These are phyloP conservation scores for Macquaria ambigua DNA, from an alignment of 2,113 vertebrate species.

Conservation along the genomic window DNA sequence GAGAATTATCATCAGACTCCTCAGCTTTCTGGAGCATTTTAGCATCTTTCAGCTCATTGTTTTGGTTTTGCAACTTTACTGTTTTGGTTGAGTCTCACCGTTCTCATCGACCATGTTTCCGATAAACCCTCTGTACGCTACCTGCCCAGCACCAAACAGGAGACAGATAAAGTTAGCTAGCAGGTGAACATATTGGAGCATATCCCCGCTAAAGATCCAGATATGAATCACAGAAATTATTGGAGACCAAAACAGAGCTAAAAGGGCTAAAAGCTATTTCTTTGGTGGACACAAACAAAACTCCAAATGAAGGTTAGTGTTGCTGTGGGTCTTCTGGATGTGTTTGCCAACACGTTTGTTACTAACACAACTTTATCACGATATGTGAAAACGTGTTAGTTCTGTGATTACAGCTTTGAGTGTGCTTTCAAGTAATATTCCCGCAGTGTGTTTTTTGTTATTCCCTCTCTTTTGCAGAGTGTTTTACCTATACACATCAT, in stretches of 20 bases:
- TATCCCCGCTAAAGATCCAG: no score
- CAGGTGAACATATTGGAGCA: no score
- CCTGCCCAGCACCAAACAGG: background rate
- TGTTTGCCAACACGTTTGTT: no score
- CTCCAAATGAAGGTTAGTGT: background rate
- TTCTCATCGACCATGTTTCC: background rate
- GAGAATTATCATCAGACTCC: background rate
- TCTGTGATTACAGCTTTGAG: background rate
- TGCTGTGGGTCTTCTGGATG: no score
- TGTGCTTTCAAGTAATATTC: background rate
- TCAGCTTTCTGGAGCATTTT: background rate
- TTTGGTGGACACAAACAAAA: background rate
- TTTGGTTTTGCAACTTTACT: background rate
- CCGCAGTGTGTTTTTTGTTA: background rate
- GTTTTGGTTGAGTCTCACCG: background rate
- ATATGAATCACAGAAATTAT: background rate
- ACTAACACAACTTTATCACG: no score
- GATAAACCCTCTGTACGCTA: background rate
- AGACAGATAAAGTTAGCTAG: no score
- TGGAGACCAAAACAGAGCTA: background rate
- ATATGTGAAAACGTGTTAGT: no score
- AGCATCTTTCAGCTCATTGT: background rate
- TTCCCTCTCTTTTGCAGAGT: background rate
- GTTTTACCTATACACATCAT: background rate
- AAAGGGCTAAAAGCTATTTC: background rate